A percentile compares a stretch with the other conserved stretches of the same genome.
These are phyloP conservation scores for Poecilus cupreus DNA, from an alignment of 2,888 invertebrate species.

Conservation along the genomic window DNA sequence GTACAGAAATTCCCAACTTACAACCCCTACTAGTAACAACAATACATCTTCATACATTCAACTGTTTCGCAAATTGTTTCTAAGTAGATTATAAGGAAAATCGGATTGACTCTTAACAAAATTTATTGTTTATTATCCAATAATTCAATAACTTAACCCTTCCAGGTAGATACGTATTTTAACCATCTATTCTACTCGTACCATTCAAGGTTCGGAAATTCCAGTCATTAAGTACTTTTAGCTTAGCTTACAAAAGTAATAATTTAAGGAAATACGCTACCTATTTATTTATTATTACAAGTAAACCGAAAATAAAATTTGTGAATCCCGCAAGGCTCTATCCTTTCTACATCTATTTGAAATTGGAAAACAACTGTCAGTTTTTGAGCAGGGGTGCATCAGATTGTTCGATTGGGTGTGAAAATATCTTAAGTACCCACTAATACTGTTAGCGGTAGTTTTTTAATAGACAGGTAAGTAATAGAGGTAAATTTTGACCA, in stretches of 20 bases:
- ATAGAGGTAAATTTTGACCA: conserved; percentile 49
- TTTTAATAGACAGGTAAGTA: conserved; percentile 48
- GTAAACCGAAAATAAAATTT: neutral
- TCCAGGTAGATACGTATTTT: neutral
- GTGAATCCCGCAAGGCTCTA: neutral
- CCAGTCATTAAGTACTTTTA: conserved; percentile 3
- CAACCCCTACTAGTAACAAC: neutral
- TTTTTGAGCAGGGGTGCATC: conserved; percentile 11
- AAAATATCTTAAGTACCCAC: conserved; percentile 44
- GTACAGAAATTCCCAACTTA: neutral
- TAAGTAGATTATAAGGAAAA: neutral
- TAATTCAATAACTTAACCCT: neutral
- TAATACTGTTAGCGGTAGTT: conserved; percentile 55
- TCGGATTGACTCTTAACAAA: neutral
- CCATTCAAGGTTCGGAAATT: conserved; percentile 34
- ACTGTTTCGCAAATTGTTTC: neutral
- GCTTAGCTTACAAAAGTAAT: too few species aligned
- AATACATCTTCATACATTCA: neutral
- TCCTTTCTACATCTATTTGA: neutral
- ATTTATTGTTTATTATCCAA: conserved; percentile 7
- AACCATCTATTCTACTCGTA: neutral
- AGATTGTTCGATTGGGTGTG: conserved; percentile 11
- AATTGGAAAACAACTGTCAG: conserved; percentile 4
- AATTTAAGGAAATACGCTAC: neutral
- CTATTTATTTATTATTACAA: neutral